Base-by-base conservation (phyloP, 2,113 vertebrate species). In the Cyprinodon tularosa region DNA sequence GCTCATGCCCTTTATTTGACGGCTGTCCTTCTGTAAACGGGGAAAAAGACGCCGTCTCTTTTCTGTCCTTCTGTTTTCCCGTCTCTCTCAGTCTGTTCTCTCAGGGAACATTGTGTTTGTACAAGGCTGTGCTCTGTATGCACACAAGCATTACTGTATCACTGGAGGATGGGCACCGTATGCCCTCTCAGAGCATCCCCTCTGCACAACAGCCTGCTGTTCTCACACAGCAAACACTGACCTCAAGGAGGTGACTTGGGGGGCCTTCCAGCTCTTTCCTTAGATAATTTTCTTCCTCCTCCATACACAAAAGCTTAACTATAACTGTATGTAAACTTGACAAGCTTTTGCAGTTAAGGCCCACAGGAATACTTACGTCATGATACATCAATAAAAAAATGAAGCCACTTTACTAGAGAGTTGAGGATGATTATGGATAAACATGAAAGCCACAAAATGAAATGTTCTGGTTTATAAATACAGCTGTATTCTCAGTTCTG, bases 71-170 rank as follows among this genome's bases (percentile, higher is more conserved):
- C 1, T 14, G 7, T 37, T 48, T 13, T 47, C 29, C 17, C 50
- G 12, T 10, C 4, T 45, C 44, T 44, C 40, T 77, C 67, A 17
- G 12, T 72, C 62, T 12, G 11, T 72, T 65, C 37, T 78, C 75
- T 48, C 29, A 68, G 72, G 74, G 74, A 29, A 80, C 74, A 40
- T 77, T 82, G 82, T 88, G 72, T 87, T 71, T 84, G 84, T 82
- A 83, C 88, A 89, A 86, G 75, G 48, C 22, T 3, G 65, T 68
- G 50, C 71, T 90, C 80, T 86, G 83, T 90, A 67, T 81, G 36
- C 75, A 77, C 77, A 83, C 77, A 82, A 74, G 69, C 74, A 57
- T 72, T 17, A 40, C 80, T 81, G 66, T 37, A 77, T 84, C 80
- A 57, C 81, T 77, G 68, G 78, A 88, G 85, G 84, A 87, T 83